Evolutionary conservation across 2,113 vertebrate genomes (phyloP), one percentile per base, ranked within the genome.

Genomic region (Coptodon rendalli): DNA sequence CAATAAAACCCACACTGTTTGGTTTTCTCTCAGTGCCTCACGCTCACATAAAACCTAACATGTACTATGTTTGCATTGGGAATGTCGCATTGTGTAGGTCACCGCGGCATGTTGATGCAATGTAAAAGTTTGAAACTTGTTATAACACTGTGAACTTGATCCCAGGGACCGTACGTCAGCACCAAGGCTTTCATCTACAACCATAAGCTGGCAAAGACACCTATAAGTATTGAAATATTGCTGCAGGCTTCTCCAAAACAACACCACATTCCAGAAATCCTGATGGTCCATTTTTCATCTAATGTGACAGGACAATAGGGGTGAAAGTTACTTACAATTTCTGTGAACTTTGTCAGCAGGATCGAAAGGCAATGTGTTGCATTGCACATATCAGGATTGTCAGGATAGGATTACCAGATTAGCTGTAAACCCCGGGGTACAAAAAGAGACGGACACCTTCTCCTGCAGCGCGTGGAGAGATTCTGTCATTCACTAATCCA

Each of bases 251-350:
- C 86, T 87, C 63, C 83, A 87, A 92, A 95, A 94, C 89, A 89
- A 9, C 71, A 19, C 81, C 8, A 16, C 94, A 95, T 96, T 96
- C 94, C 93, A 81, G 56, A 56, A 87, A 63, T 13, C 19, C 73
- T 73, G 27, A 91, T 29, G 79, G 83, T 61, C 88, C 86, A 94
- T 94, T 94, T 92, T 85, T 95, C 93, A 92, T 88, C 59, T 19
- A 8, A 61, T 38, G 24, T 95, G 93, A 95, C 93, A 93, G 91
- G 85, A 94, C 93, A 95, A 94, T 93, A 87, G 89, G 90, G 93
- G 93, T 82, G 91, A 94, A 94, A 93, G 93, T 93, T 93, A 92
- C 84, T 88, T 81, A 93, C 90, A 94, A 91, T 95, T 94, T 94
- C 92, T 86, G 88, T 86, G 89, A 94, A 94, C 91, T 91, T 83